phyloP scores from a whole-genome alignment of 2,113 vertebrate species.

The Odocoileus hemionus region DNA sequence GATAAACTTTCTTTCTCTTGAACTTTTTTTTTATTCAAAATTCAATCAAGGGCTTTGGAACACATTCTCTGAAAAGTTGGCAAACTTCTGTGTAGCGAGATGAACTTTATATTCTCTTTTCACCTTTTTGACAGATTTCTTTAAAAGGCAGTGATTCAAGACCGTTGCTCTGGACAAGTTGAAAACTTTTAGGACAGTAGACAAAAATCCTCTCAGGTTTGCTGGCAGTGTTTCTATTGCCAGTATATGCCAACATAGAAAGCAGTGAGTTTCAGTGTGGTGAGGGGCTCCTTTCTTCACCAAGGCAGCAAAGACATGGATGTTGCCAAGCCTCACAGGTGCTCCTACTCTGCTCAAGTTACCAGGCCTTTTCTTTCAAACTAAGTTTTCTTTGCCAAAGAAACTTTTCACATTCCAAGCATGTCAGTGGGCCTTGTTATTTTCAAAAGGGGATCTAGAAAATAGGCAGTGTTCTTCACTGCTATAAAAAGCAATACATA shows the following conservation, averaged over 20 bases:
- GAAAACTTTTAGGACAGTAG: conserved; percentile 21
- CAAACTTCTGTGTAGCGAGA: not conserved
- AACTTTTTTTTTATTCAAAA: not conserved
- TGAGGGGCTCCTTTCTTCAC: not conserved
- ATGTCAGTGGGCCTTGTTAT: not conserved
- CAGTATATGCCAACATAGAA: not conserved
- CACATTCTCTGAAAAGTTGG: not conserved
- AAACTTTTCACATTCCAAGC: not conserved
- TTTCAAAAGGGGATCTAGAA: not conserved
- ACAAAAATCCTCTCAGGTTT: not conserved
- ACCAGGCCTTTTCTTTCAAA: not conserved
- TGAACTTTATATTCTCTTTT: not conserved
- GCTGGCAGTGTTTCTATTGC: not conserved
- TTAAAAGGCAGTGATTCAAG: conserved; percentile 9
- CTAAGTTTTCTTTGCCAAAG: conserved; percentile 2
- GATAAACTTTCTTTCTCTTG: not conserved
- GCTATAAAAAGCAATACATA: not conserved
- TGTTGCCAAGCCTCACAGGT: conserved; percentile 15
- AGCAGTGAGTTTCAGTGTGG: not conserved
- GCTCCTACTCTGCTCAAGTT: not conserved
- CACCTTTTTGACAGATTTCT: conserved; percentile 8
- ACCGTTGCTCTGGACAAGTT: not conserved
- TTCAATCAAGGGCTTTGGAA: not conserved
- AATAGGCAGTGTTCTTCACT: not conserved
- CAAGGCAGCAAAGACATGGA: not conserved